These are phyloP conservation scores for Nesoenas mayeri DNA, from an alignment of 2,113 vertebrate genomes.

Conservation along the genomic window DNA sequence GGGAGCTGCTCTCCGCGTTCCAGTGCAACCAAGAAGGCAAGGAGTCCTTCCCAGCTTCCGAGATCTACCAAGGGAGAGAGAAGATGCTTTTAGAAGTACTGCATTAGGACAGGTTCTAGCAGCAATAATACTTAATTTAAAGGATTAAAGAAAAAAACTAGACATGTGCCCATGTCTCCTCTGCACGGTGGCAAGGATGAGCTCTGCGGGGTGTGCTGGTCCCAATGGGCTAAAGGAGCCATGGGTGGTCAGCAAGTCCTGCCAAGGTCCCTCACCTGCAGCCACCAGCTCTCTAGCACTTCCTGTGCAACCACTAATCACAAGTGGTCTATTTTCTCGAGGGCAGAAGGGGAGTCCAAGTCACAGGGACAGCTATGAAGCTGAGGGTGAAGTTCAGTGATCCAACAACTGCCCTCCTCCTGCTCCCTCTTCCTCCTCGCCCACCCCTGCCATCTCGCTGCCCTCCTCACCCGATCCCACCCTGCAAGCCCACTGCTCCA, in stretches of 20 bases:
- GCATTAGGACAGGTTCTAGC: background rate
- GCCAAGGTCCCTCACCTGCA: background rate
- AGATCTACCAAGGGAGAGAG: slow-evolving; percentile 76
- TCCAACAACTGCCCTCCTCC: background rate
- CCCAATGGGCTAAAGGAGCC: background rate
- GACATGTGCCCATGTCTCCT: background rate
- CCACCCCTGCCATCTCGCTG: fast-evolving
- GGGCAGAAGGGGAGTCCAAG: background rate
- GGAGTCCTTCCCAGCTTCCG: slow-evolving; percentile 84
- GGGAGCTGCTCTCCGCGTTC: slow-evolving; percentile 79
- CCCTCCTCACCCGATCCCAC: background rate
- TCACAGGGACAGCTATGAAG: background rate
- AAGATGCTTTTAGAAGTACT: background rate
- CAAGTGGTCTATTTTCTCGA: background rate
- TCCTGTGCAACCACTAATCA: background rate
- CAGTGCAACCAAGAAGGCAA: slow-evolving; percentile 92
- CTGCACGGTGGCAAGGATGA: fast-evolving
- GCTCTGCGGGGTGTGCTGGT: background rate
- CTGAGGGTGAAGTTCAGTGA: background rate
- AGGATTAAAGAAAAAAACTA: background rate
- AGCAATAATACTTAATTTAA: background rate
- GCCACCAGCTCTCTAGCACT: background rate
- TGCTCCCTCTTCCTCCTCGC: background rate
- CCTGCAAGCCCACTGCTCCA: background rate
- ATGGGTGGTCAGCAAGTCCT: background rate